phyloP scores from a whole-genome alignment of 2,113 vertebrate species.

The Mionectes macconnelli region DNA sequence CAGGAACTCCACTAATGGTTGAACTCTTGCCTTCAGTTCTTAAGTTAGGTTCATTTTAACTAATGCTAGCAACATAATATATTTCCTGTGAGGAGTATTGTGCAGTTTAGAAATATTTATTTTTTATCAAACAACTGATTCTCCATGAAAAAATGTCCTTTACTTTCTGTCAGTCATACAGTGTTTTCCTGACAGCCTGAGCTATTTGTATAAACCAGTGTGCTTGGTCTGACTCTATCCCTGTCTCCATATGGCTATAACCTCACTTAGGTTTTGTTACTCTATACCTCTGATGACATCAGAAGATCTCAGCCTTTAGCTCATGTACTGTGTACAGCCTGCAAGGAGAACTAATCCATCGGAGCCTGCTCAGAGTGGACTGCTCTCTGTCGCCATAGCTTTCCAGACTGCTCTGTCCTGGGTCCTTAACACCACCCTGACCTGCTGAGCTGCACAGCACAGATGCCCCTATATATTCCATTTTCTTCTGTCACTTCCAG shows the following conservation, averaged over 20 bases:
- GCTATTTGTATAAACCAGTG: background rate
- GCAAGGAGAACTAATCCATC: background rate
- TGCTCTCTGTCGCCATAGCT: background rate
- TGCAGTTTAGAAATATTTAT: background rate
- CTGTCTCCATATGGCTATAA: background rate
- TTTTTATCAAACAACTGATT: background rate
- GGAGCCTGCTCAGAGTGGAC: background rate
- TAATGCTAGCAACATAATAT: background rate
- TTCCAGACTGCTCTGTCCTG: background rate
- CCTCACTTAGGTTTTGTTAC: background rate
- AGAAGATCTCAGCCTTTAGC: background rate
- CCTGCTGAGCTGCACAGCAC: background rate
- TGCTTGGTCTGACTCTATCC: background rate
- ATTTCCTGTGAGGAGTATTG: background rate
- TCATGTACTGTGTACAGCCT: background rate
- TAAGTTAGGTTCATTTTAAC: background rate
- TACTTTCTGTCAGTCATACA: background rate
- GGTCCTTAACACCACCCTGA: background rate
- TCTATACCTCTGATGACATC: background rate
- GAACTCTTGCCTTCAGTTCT: accelerated
- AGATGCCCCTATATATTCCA: background rate
- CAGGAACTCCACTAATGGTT: background rate
- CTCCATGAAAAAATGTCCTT: background rate
- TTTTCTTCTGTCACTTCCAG: background rate
- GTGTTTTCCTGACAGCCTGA: background rate